Conservation (phyloP, 1,140 invertebrate species). For the Mactra quadrangularis region DNA sequence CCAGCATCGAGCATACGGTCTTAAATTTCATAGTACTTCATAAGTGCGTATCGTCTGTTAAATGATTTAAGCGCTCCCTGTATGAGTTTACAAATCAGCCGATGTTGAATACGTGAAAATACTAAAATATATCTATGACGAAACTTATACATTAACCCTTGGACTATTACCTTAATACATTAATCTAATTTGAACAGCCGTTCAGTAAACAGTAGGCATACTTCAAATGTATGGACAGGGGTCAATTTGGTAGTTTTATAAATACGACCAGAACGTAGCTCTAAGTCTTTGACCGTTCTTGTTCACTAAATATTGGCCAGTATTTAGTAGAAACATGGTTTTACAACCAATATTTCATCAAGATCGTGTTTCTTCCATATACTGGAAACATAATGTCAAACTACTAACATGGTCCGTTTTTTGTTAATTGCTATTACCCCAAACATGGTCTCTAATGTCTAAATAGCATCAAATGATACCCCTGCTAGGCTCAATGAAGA, state of each 20-base stretch:
- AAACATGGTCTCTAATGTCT: conserved; percentile 53
- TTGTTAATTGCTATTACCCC: conserved; percentile 57
- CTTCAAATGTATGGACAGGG: too few species aligned
- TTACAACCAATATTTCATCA: conserved; percentile 16
- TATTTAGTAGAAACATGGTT: background rate
- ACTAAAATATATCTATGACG: too few species aligned
- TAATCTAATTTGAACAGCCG: too few species aligned
- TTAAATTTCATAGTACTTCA: conserved; percentile 23
- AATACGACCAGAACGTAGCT: too few species aligned
- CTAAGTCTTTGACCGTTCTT: too few species aligned
- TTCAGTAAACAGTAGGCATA: too few species aligned
- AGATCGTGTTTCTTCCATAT: background rate
- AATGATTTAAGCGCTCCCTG: conserved; percentile 16
- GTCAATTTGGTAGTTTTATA: too few species aligned
- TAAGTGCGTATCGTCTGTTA: conserved; percentile 35
- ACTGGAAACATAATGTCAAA: conserved; percentile 42
- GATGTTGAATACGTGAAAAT: too few species aligned
- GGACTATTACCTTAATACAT: too few species aligned
- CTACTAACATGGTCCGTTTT: conserved; percentile 36
- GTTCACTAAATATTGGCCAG: conserved; percentile 45
- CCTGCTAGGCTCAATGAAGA: conserved; percentile 6
- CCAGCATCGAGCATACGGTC: conserved; percentile 11
- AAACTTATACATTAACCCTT: too few species aligned
- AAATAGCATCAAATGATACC: conserved; percentile 51
- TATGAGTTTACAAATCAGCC: too few species aligned